These are phyloP conservation scores for Poeciliopsis prolifica DNA, from an alignment of 2,113 vertebrate species.

Conservation along the genomic window DNA sequence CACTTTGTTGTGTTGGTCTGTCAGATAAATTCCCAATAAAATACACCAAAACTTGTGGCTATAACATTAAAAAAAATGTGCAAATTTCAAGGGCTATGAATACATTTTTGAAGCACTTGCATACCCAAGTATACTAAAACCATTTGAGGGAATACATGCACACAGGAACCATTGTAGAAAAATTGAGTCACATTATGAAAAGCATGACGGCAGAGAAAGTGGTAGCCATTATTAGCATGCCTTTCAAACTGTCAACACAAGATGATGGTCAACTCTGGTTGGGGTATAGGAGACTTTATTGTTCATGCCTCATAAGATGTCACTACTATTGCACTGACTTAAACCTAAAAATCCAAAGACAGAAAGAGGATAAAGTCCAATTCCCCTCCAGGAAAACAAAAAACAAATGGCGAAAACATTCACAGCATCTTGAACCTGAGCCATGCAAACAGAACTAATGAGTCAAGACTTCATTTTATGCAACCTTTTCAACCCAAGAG, in stretches of 20 bases:
- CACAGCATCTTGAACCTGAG: neutral
- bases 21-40: neutral
- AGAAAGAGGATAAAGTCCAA: neutral
- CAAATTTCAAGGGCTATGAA: neutral
- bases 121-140: slow-evolving; percentile 17
- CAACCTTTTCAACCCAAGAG: neutral
- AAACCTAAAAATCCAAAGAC: neutral
- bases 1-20: too few relatives aligned
- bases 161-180: slow-evolving; percentile 45
- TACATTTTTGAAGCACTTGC: neutral
- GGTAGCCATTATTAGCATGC: slow-evolving; percentile 73
- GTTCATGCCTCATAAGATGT: neutral
- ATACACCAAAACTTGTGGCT: neutral
- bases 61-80: neutral
- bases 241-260: slow-evolving; percentile 45
- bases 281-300: neutral
- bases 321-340: neutral
- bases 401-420: neutral
- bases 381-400: neutral
- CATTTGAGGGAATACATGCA: slow-evolving; percentile 80
- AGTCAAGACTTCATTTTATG: slow-evolving; percentile 1
- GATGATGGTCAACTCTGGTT: neutral
- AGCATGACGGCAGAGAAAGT: slow-evolving; percentile 35
- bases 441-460: slow-evolving; percentile 40
- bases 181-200: slow-evolving; percentile 31